Conservation (phyloP, 1,140 invertebrate species). For the Drosophila jambulina region DNA sequence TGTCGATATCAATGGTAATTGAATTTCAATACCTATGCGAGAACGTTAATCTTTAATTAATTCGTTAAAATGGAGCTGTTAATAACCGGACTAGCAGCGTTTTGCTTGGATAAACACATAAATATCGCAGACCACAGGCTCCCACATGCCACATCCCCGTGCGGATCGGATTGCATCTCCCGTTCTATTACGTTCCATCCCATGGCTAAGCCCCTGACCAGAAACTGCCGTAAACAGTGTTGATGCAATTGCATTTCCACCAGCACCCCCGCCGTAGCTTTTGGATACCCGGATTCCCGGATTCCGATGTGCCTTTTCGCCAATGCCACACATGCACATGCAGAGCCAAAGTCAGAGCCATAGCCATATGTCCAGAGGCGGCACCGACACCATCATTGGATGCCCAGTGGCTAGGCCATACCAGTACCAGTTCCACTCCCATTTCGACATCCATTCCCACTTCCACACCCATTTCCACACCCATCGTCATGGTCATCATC, state of each 20-base stretch:
- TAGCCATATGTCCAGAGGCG: not conserved
- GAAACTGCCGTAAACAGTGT: constrained; percentile 26
- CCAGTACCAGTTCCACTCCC: not conserved
- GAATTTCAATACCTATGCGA: not conserved
- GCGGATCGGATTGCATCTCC: not conserved
- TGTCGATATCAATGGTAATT: not conserved
- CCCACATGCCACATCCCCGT: not conserved
- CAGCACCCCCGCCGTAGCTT: not conserved
- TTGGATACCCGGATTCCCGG: not conserved
- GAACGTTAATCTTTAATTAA: constrained; percentile 8
- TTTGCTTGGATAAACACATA: constrained; percentile 25
- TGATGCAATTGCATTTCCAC: constrained; percentile 36
- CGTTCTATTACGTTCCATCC: not conserved
- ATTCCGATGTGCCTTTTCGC: constrained; percentile 14
- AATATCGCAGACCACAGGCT: constrained; percentile 9
- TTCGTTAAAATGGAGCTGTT: constrained; percentile 1
- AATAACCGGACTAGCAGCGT: constrained; percentile 2
- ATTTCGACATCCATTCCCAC: not conserved
- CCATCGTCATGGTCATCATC: constrained; percentile 34
- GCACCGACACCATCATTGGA: constrained; percentile 11
- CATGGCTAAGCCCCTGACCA: constrained; percentile 16
- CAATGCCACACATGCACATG: not conserved
- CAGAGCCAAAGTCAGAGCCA: too few relatives aligned
- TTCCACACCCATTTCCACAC: not conserved
- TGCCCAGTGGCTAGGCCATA: constrained; percentile 6